phyloP scores from a whole-genome alignment of 2,888 invertebrate genomes.

The Dexiosoma caninum region DNA sequence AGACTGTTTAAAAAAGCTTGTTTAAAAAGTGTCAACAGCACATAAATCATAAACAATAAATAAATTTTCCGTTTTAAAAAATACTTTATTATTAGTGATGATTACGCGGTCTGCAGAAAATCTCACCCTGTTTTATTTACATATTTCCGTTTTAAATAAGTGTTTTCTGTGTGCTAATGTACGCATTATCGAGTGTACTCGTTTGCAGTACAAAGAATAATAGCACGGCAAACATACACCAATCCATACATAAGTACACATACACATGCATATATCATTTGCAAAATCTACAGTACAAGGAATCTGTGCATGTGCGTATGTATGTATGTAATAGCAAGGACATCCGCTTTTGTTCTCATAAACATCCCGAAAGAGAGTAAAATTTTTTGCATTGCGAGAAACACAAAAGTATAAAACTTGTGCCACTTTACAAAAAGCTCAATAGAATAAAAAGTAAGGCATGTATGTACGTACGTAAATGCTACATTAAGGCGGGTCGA shows the following conservation, averaged over 20 bases:
- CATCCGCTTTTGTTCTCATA: conserved; percentile 8
- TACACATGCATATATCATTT: not conserved
- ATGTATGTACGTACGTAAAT: not conserved
- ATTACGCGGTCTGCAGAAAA: no score
- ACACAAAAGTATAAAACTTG: not conserved
- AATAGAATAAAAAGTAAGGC: conserved; percentile 7
- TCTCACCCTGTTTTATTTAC: no score
- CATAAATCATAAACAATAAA: no score
- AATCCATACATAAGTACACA: not conserved
- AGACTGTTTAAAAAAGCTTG: no score
- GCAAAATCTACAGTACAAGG: not conserved
- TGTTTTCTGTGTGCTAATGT: not conserved
- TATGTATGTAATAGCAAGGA: conserved; percentile 1
- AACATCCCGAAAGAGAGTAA: not conserved
- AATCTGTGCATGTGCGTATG: not conserved
- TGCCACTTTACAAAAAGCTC: conserved; percentile 1
- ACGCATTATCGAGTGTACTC: not conserved
- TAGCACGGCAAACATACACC: no score
- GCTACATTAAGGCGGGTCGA: no score
- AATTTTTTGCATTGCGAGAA: not conserved
- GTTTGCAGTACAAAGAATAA: no score
- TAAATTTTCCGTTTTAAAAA: no score
- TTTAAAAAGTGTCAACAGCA: no score
- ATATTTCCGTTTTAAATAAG: not conserved
- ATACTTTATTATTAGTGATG: no score